These are phyloP conservation scores for Brachionus calyciflorus DNA, from an alignment of 1,140 invertebrate species.

Conservation along the genomic window DNA sequence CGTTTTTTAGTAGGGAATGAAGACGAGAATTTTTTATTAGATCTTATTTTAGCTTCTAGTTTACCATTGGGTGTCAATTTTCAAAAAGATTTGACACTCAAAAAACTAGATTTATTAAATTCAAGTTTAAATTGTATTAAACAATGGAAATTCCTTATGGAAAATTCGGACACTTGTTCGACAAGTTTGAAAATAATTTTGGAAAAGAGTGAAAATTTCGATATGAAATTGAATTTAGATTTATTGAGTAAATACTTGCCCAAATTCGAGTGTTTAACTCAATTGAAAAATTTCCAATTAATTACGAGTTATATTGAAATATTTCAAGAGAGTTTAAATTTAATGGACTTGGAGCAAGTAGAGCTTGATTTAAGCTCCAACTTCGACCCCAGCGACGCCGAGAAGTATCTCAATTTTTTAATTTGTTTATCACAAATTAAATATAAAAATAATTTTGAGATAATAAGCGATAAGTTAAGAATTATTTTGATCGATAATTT, in stretches of 20 bases:
- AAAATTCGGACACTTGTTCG: neutral
- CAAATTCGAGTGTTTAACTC: neutral
- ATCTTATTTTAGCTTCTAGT: neutral
- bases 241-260: conserved; percentile 31
- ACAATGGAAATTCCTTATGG: neutral
- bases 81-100: neutral
- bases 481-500: neutral
- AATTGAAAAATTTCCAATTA: neutral
- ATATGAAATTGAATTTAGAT: neutral
- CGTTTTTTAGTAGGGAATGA: neutral
- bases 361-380: neutral
- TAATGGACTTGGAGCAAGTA: conserved; percentile 11
- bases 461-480: neutral
- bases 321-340: conserved; percentile 14
- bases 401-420: neutral
- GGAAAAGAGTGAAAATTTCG: neutral
- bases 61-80: neutral
- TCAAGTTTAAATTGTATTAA: conserved; percentile 15
- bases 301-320: neutral
- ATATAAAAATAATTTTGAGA: neutral
- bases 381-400: neutral
- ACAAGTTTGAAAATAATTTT: neutral
- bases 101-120: neutral
- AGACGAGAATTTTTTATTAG: neutral
- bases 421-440: neutral